Evolutionary conservation across 2,113 vertebrate genomes (phyloP).

Genomic region (Recurvirostra avosetta): DNA sequence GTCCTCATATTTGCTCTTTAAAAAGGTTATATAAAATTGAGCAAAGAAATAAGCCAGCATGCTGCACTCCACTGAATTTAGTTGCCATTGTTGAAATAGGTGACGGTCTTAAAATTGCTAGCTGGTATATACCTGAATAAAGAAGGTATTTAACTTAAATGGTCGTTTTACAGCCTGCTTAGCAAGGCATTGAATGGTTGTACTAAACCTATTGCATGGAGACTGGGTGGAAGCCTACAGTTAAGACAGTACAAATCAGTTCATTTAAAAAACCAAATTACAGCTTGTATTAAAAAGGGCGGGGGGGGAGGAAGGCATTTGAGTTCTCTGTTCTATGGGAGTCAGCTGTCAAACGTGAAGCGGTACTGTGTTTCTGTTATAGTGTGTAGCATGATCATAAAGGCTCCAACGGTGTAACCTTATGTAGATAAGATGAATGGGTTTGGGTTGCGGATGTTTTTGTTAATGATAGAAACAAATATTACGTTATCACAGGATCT

Average conservation of each 20-base stretch:
- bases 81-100: background rate
- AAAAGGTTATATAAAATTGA: background rate
- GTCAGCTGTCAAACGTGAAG: background rate
- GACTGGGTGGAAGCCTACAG: background rate
- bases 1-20: background rate
- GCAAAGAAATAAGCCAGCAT: background rate
- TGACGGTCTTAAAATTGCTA: background rate
- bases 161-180: background rate
- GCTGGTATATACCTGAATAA: background rate
- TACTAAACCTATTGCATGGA: background rate
- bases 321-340: background rate
- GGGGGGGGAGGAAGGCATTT: background rate
- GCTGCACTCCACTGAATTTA: background rate
- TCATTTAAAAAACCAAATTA: background rate
- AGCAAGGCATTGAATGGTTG: background rate
- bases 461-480: background rate
- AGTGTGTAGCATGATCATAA: accelerated
- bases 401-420: background rate
- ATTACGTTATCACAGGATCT: background rate
- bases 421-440: background rate
- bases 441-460: background rate
- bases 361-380: background rate
- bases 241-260: background rate
- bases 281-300: background rate
- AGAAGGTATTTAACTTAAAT: background rate